phyloP scores from a whole-genome alignment of 35 echinoderm and acorn worm genomes.

The Patiria miniata region DNA sequence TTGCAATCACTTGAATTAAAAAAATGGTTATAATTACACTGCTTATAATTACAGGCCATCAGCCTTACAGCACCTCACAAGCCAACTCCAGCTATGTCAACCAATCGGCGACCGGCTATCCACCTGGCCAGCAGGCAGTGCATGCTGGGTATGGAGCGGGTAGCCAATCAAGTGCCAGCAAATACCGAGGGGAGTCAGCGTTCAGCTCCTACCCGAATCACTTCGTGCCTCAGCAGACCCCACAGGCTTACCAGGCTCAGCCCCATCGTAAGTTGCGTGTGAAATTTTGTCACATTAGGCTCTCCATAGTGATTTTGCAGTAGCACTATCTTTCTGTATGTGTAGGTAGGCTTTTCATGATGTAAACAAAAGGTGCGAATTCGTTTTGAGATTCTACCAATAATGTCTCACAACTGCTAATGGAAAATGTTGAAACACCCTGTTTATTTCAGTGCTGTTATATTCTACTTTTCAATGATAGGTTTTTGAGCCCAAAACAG shows the following conservation, averaged over 20 bases:
- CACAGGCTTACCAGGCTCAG: slow-evolving; percentile 39
- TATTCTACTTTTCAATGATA: no score
- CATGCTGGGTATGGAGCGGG: slow-evolving; percentile 61
- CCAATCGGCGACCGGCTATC: slow-evolving; percentile 53
- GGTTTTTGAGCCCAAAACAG: no score
- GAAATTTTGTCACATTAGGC: not conserved
- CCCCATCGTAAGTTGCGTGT: slow-evolving; percentile 34
- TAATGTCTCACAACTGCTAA: no score
- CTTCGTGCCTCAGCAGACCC: slow-evolving; percentile 18
- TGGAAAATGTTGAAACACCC: no score
- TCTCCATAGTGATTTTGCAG: not conserved
- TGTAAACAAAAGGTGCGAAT: no score
- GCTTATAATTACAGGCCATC: slow-evolving; percentile 45
- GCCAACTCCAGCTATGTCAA: slow-evolving; percentile 57
- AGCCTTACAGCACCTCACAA: slow-evolving; percentile 66
- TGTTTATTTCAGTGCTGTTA: no score
- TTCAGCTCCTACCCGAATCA: slow-evolving; percentile 49
- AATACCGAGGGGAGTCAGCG: slow-evolving; percentile 78
- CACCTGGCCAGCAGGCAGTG: slow-evolving; percentile 72
- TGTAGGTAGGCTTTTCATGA: no score
- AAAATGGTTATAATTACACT: not conserved
- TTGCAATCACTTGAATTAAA: not conserved
- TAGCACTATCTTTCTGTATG: no score
- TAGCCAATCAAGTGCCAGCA: slow-evolving; percentile 61
- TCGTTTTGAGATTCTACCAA: no score